Evolutionary conservation across 2,797 vertebrate species (phyloP).

Genomic region (Sebastes diaconus): DNA sequence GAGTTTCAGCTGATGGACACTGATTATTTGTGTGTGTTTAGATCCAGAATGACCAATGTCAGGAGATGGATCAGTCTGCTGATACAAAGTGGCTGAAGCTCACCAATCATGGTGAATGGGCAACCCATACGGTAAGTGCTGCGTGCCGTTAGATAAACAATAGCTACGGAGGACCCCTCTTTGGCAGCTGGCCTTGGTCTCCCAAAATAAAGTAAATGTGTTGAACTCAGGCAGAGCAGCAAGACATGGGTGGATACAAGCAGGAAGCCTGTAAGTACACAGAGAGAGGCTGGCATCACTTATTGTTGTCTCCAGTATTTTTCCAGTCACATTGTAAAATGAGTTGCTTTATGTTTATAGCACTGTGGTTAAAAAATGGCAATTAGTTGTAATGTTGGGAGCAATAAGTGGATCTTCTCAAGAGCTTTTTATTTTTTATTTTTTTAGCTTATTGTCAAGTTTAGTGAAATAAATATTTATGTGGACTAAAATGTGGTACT

Average conservation of each 20-base stretch:
- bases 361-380: neutral
- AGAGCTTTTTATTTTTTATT: neutral
- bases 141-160: neutral
- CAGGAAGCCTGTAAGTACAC: slow-evolving; percentile 22
- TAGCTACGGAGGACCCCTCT: neutral
- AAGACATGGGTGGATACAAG: slow-evolving; percentile 4
- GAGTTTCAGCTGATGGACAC: neutral
- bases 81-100: slow-evolving; percentile 94
- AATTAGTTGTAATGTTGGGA: neutral
- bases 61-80: slow-evolving; percentile 89
- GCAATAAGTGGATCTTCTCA: neutral
- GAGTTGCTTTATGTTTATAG: neutral
- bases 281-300: neutral
- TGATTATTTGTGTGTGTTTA: slow-evolving; percentile 57
- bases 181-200: slow-evolving; percentile 7
- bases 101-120: slow-evolving; percentile 92
- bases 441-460: neutral
- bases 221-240: neutral
- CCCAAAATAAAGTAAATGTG: slow-evolving; percentile 2
- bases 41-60: slow-evolving; percentile 99
- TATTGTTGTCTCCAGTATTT: slow-evolving; percentile 15
- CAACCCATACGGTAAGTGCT: slow-evolving; percentile 85
- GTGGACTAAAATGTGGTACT: neutral
- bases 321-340: slow-evolving; percentile 21
- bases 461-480: neutral